Evolutionary conservation across 2,888 invertebrate species (phyloP), one percentile per base, ranked within the genome.

Genomic region (Standfussiana lucernea): DNA sequence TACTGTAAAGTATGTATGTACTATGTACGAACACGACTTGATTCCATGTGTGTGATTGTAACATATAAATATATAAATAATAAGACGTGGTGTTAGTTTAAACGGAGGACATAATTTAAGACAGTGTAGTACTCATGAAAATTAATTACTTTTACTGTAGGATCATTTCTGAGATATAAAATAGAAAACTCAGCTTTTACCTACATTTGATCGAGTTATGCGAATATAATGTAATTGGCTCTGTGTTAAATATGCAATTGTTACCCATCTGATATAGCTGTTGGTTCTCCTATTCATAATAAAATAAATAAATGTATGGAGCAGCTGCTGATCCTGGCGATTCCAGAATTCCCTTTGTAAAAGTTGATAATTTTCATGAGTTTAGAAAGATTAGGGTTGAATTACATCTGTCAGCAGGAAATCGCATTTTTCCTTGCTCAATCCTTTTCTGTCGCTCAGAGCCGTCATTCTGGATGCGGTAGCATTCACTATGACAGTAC

Each of bases 11-110:
- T 78, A 86, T 88, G 78, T 88, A 81, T 80, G 84, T 88, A 86
- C 72, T 64, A 72, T 82, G 82, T 86, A 83, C 79, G 77, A 61
- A 84, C 67, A 77, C 70, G 79, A 77, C 59, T 86, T 45, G 71
- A 78, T 86, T 86, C 86, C 86, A 81, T 59, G 73, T 77, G 86
- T 87, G 87, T 83, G 83, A 85, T 86, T 91, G 84, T 89, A 89
- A 81, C 62, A 83, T 87, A 84, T 79, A 82, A 81, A 85, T 83
- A 85, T 83, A 85, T 85, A 85, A 86, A 73, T 84, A 77, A 78
- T 80, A 82, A 68, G 64, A 8, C 4, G 4, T 8, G 40, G 64
- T 64, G 15, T 64, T 18, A 64, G 8, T 7, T n/a, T 64, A 40
- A n/a, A 64, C 8, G n/a, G 8, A 4, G n/a, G 64, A 40, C 1